phyloP scores from a whole-genome alignment of 2,797 vertebrate species.

The Pantherophis alleghaniensis region DNA sequence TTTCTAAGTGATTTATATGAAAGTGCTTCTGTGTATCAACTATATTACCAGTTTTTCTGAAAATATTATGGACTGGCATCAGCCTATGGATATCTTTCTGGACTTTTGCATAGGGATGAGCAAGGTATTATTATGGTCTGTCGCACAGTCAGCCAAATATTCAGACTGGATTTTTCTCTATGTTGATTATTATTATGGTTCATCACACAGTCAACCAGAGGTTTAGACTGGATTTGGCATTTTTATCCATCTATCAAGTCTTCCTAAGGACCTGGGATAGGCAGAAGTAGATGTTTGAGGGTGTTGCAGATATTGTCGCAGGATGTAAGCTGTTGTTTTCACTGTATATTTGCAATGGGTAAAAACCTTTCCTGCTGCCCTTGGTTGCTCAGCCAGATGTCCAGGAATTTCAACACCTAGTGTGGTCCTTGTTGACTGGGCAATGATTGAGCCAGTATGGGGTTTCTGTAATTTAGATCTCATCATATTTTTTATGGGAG shows the following conservation, averaged over 20 bases:
- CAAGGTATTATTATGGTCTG: neutral
- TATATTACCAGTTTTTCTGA: neutral
- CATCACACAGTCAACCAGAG: neutral
- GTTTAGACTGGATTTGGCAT: neutral
- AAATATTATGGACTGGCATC: neutral
- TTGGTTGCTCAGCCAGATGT: neutral
- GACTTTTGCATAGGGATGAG: neutral
- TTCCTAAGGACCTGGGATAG: neutral
- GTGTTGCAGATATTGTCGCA: neutral
- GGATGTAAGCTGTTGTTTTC: neutral
- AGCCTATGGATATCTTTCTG: neutral
- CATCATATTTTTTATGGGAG: neutral
- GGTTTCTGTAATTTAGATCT: neutral
- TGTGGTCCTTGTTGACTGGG: neutral
- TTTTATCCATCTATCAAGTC: neutral
- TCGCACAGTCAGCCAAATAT: neutral
- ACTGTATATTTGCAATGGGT: neutral
- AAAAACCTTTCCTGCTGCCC: neutral
- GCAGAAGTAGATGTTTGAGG: neutral
- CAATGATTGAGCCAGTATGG: neutral
- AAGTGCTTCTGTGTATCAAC: neutral
- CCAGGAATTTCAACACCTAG: neutral
- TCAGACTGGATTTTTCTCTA: neutral
- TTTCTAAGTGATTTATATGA: neutral
- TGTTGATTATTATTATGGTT: neutral